A percentile compares a stretch with the other conserved stretches of the same genome.
Evolutionary conservation across 2,113 vertebrate species (phyloP).

Genomic region (Mugil cephalus): DNA sequence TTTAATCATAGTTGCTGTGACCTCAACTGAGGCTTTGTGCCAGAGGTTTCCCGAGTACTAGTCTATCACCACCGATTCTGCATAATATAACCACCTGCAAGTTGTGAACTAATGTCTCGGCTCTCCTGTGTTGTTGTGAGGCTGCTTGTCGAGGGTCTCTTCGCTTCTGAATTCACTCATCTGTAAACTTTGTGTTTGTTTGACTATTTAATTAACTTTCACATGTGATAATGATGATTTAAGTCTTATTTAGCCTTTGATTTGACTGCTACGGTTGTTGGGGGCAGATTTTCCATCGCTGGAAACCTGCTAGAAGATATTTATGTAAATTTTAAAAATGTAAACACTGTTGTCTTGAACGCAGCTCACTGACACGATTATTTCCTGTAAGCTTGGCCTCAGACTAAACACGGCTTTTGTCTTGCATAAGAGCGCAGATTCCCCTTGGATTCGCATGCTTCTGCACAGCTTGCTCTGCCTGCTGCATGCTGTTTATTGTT

Average conservation of each 20-base stretch:
- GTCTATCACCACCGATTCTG: too few species aligned
- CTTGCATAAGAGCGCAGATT: background rate
- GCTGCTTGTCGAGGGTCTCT: slow-evolving; percentile 1
- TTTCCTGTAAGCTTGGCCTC: slow-evolving; percentile 7
- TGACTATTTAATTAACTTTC: background rate
- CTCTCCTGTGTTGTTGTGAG: background rate
- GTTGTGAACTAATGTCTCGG: background rate
- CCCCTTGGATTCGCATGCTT: background rate
- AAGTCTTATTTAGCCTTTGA: slow-evolving; percentile 1
- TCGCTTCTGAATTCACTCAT: background rate
- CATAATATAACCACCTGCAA: slow-evolving; percentile 1
- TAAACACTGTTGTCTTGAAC: slow-evolving; percentile 13
- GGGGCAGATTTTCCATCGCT: background rate
- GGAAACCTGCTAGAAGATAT: slow-evolving; percentile 3
- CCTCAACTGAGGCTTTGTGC: background rate
- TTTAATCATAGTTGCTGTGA: slow-evolving; percentile 17
- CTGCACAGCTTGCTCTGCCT: background rate
- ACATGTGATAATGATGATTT: background rate
- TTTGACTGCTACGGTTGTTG: slow-evolving; percentile 15
- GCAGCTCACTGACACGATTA: background rate
- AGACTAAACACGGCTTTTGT: background rate
- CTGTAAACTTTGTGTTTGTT: background rate
- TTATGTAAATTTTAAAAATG: slow-evolving; percentile 14
- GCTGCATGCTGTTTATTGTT: slow-evolving; percentile 7
- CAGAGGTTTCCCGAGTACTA: too few species aligned